Evolutionary conservation across 2,888 invertebrate genomes (phyloP), one percentile per base, ranked within the genome.

Genomic region (Caenorhabditis sp.): DNA sequence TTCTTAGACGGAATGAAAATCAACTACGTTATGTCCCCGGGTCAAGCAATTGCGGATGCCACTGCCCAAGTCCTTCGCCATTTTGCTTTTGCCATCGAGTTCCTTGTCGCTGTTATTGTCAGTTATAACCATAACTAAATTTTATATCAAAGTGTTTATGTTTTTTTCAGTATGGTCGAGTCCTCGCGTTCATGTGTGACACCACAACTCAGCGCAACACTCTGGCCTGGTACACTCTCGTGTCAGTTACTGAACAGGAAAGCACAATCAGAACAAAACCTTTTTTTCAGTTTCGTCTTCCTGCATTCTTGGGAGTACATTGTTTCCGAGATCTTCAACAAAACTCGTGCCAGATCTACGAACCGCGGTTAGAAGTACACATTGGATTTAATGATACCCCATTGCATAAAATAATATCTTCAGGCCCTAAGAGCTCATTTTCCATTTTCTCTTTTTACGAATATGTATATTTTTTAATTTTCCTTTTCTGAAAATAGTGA

Each of bases 241-340:
- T 71, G 71, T 71, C 18, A 55, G 55, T 3, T 3, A 3, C 47
- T n/a, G 20, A 44, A 67, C n/a, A 18, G n/a, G n/a, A n/a, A n/a
- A n/a, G n/a, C 37, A 67, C 1, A 40, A 13, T 1, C 0, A 11
- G 20, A 18, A 15, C 24, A 40, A 44, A 58, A 44, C 8, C 9
- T 28, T 18, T 13, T 67, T 64, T 72, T 56, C 64, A 72, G 72
- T 8, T 64, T 58, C 20, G 37, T 26, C n/a, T 8, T 64, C n/a
- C n/a, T 72, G 6, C 55, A 64, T 35, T 35, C 35, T 18, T 72
- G 64, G 72, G 72, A 72, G 28, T 35, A 58, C 44, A 24, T 72
- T 11, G 13, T 72, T 9, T 18, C 1, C 9, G 56, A 35, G 18
- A 24, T 72, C 50, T 35, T 50, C 26, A 44, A 13, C 47, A 47